These are phyloP conservation scores for Helarctos malayanus DNA, from an alignment of 2,797 vertebrate genomes.

Conservation along the genomic window DNA sequence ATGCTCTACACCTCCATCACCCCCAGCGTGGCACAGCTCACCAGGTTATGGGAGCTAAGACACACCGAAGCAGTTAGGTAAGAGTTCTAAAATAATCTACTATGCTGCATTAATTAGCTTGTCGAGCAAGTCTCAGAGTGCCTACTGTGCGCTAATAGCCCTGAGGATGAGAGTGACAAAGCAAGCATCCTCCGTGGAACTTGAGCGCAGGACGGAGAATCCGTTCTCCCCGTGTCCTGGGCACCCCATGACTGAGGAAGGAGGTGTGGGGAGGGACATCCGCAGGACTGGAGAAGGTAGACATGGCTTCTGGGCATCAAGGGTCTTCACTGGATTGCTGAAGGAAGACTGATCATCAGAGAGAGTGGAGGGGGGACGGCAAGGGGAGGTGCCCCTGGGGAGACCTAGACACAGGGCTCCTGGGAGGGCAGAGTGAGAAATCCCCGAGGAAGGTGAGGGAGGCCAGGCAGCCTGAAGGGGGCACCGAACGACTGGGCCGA, in stretches of 20 bases:
- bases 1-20: background rate
- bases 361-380: background rate
- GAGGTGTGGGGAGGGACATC: fast-evolving
- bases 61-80: background rate
- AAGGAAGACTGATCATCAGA: background rate
- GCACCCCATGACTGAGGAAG: background rate
- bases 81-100: background rate
- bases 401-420: background rate
- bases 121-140: no score
- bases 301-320: fast-evolving
- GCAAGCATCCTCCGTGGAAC: fast-evolving
- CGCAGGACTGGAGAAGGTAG: background rate
- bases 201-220: no score
- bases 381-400: background rate
- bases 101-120: background rate
- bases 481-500: no score
- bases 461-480: background rate
- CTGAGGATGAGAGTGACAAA: background rate
- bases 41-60: background rate
- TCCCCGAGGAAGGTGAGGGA: background rate
- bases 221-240: fast-evolving
- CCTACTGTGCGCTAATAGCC: background rate
- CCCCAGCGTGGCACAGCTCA: background rate
- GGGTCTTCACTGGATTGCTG: background rate
- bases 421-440: fast-evolving